Base-by-base conservation (phyloP, 2,888 invertebrate species). In the Campoplex capitator region DNA sequence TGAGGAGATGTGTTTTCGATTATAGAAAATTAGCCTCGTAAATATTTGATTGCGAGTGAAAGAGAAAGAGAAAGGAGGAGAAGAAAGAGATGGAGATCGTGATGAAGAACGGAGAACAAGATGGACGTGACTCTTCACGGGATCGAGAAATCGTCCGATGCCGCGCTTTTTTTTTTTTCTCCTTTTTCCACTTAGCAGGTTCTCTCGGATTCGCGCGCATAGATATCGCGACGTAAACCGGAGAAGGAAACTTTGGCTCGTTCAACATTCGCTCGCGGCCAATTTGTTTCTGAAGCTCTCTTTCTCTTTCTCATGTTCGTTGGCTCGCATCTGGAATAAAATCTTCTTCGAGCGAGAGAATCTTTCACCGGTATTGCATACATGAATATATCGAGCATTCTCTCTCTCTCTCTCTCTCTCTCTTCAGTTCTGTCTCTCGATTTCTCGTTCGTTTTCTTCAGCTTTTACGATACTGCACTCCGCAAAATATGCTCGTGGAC, bases 401-500 rank as follows among this genome's bases (percentile, higher is more conserved):
- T n/a, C 38, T 48, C 23, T 48, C 65, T 73, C 35, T 58, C 45
- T 68, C 54, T 75, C 51, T 58, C 54, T 68, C 54, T 67, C 73
- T 38, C 13, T 38, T 18, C 70, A 38, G 38, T 6, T 70, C 70
- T 56, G 68, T 73, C 11, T 35, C 65, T 48, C 11, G 51, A 48
- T 79, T 45, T 70, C 48, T 58, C 75, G 9, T 18, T 48, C 56
- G 51, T 67, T 67, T 56, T 56, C 32, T 32, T 58, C 58, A 42
- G 42, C 68, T 73, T 23, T 23, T 23, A 23, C 16, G 23, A 13
- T 32, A 48, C 62, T 79, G 35, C 73, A 70, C 38, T 73, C 51
- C 16, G 77, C 48, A 71, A 84, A 87, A 89, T 88, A 87, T 75
- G 45, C 87, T 89, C 80, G 83, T 88, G 87, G 75, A 75, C 84